Evolutionary conservation across 2,888 invertebrate genomes (phyloP), one percentile per base, ranked within the genome.

Genomic region (Drosophila paucipuncta): DNA sequence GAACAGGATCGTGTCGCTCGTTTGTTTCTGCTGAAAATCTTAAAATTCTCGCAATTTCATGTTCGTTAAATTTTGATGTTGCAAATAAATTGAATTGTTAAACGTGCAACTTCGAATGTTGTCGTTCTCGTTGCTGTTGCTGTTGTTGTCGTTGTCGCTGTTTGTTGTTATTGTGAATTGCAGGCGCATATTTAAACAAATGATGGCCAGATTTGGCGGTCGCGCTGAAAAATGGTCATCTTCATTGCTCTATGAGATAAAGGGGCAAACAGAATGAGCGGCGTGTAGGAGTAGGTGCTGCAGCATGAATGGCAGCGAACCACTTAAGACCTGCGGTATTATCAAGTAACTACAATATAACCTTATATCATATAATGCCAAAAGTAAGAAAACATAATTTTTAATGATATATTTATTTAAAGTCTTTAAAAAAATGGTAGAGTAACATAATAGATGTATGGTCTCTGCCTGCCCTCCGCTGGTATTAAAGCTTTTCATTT

Each of bases 41-140:
- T 92, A 90, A 93, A 93, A 93, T 93, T 93, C 93, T 91, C 93
- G 92, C 92, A 92, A 93, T 93, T 93, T 93, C 92, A 91, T 92
- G 91, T 92, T 91, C 92, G 92, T 92, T 92, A 92, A 92, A 91
- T 85, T 89, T 91, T 91, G 90, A 91, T 91, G 91, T 89, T 90
- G 89, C 82, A 92, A 92, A 92, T 92, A 92, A 92, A 92, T 92
- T 92, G 92, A 92, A 92, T 92, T 92, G 92, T 92, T 92, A 91
- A 92, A 91, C 92, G 92, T 92, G 92, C 92, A 92, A 91, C 88
- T 83, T 88, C 78, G 80, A 86, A 89, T 89, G 90, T 85, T 83
- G 83, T 80, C 85, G 77, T 83, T 78, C 75, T 66, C 83, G 77
- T 80, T 70, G 67, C 50, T 68, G 72, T 73, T 78, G n/a, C 50